Evolutionary conservation across 1,140 invertebrate genomes (phyloP).

Genomic region (Vollenhovia emeryi): DNA sequence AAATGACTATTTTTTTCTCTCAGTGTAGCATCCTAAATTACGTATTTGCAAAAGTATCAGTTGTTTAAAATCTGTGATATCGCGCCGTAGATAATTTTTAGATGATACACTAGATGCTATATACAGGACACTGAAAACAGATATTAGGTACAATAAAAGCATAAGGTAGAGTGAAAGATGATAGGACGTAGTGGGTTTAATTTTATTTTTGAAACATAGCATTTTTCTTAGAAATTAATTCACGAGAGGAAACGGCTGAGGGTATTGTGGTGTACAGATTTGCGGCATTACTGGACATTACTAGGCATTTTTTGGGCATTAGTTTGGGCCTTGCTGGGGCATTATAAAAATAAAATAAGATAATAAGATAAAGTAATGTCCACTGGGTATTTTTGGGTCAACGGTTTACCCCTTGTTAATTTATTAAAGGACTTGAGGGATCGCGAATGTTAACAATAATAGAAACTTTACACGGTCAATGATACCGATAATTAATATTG

Average conservation of each 20-base stretch:
- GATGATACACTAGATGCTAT: neutral
- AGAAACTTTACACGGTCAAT: too few species aligned
- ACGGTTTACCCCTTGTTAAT: too few species aligned
- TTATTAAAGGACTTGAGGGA: neutral
- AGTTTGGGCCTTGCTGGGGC: too few species aligned
- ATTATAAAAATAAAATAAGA: too few species aligned
- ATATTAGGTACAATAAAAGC: neutral
- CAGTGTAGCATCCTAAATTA: neutral
- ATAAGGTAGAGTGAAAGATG: neutral
- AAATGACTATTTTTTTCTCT: too few species aligned
- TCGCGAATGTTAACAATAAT: neutral
- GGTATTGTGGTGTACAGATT: too few species aligned
- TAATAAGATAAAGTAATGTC: too few species aligned
- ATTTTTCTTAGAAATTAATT: neutral
- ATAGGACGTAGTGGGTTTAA: neutral
- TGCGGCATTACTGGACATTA: too few species aligned
- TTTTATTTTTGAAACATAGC: neutral
- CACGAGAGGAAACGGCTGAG: too few species aligned
- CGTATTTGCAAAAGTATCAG: neutral
- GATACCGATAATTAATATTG: too few species aligned
- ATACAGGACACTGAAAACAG: neutral
- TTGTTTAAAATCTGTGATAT: constrained; percentile 9
- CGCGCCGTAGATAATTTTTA: neutral
- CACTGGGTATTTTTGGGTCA: too few species aligned
- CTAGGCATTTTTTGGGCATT: too few species aligned